Base-by-base conservation (phyloP, 1,140 invertebrate genomes). In the Trachymyrmex septentrionalis region DNA sequence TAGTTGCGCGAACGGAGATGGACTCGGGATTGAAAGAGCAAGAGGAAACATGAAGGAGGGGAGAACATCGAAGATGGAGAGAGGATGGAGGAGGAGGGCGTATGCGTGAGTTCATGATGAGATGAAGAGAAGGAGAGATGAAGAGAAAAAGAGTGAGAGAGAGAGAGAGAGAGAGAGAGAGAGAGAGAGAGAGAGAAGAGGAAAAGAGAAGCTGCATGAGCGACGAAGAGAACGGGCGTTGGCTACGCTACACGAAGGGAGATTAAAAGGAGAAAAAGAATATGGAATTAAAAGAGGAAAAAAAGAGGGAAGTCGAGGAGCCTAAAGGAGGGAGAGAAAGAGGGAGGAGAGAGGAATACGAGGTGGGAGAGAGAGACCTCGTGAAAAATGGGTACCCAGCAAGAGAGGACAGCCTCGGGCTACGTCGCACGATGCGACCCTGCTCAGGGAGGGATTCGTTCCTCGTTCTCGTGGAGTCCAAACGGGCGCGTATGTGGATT, bases 351-450 rank as follows among this genome's bases (percentile, higher is more conserved):
- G 66, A 66, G 21, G 61, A 66, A 67, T 21, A 63, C 53, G 67
- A 38, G 64, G 50, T 67, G n/a, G 16, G 63, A 82, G 82, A 88
- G 77, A 80, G 76, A 88, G 67, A 91, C 67, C 93, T 63, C 85
- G 94, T 95, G 95, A 95, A 95, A 95, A 95, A 95, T 95, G 94
- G 93, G 93, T 91, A 94, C 89, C 94, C 94, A 93, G 92, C 91
- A 90, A 94, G 93, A 94, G 94, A 93, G 89, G 92, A 93, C 88
- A 92, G 92, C 94, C 93, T 93, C 90, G 87, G 92, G 93, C 93
- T 93, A 92, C 87, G 89, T 88, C 86, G 92, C 69, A 85, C 90
- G 93, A 92, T 94, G 92, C 93, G 93, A 94, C 91, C 91, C 92
- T 93, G 92, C 88, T 90, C 93, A 93, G 92, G 91, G 91, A 92